Evolutionary conservation across 1,140 invertebrate genomes (phyloP).

Genomic region (Oppia nitens): DNA sequence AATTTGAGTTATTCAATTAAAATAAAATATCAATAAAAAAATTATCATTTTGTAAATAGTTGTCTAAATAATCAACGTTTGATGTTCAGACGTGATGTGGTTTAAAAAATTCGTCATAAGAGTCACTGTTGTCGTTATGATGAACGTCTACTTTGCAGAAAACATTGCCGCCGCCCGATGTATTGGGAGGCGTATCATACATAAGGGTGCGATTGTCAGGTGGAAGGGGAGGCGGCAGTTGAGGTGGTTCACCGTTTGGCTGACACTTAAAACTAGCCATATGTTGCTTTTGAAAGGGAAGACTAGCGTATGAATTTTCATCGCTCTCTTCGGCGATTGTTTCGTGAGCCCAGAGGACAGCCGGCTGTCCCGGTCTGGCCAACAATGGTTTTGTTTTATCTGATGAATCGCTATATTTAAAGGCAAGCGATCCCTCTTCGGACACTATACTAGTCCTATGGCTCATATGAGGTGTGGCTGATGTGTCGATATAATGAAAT

Average conservation of each 20-base stretch:
- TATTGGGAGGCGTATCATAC: not conserved
- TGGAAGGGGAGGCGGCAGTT: constrained; percentile 1
- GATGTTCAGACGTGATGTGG: not conserved
- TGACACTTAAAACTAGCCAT: not conserved
- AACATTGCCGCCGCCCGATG: not conserved
- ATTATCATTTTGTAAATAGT: too few relatives aligned
- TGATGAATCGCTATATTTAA: constrained; percentile 13
- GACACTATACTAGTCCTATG: constrained; percentile 9
- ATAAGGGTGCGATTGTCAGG: not conserved
- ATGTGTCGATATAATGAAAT: constrained; percentile 13
- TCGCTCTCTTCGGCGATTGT: constrained; percentile 17
- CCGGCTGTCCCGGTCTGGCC: constrained; percentile 7
- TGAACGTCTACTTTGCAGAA: constrained; percentile 13
- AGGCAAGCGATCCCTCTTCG: constrained; percentile 13
- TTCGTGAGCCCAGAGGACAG: constrained; percentile 14
- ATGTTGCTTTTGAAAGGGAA: constrained; percentile 17
- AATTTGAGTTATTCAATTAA: too few relatives aligned
- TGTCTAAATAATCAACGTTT: too few relatives aligned
- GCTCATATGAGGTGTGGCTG: constrained; percentile 1
- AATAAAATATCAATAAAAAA: not conserved
- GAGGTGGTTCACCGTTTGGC: not conserved
- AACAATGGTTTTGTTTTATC: constrained; percentile 13
- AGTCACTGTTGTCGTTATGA: constrained; percentile 7
- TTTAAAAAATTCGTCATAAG: constrained; percentile 11
- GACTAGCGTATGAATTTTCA: constrained; percentile 19